Evolutionary conservation across 1,140 invertebrate genomes (phyloP).

Genomic region (Bombus waltoni): DNA sequence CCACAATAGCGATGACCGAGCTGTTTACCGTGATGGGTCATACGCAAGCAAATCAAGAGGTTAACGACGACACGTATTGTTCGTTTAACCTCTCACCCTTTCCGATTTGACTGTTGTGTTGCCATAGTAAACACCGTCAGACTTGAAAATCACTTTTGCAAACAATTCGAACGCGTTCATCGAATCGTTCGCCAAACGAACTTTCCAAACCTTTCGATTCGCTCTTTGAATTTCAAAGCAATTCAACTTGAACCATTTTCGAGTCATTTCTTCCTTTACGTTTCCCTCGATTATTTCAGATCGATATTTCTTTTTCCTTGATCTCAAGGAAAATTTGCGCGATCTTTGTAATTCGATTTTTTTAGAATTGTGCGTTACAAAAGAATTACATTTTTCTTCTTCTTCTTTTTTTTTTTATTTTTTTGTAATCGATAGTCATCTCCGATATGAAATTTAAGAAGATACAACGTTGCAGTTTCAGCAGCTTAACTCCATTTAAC

Average conservation of each 20-base stretch:
- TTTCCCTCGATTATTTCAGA: not conserved
- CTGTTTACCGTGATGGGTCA: slow-evolving; percentile 50
- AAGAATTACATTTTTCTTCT: not conserved
- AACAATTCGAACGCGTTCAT: slow-evolving; percentile 12
- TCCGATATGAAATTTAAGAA: not conserved
- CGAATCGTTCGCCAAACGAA: not conserved
- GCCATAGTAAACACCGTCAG: slow-evolving; percentile 6
- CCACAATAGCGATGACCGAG: slow-evolving; percentile 25
- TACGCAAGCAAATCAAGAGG: slow-evolving; percentile 57
- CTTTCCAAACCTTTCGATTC: not conserved
- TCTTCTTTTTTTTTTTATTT: too few relatives aligned
- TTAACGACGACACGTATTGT: slow-evolving; percentile 47
- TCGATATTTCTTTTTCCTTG: too few relatives aligned
- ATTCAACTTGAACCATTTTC: not conserved
- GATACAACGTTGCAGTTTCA: too few relatives aligned
- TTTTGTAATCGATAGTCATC: not conserved
- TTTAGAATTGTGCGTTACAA: not conserved
- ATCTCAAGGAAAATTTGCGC: too few relatives aligned
- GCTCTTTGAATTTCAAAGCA: not conserved
- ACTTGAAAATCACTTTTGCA: slow-evolving; percentile 46
- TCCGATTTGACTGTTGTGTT: slow-evolving; percentile 25
- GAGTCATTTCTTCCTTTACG: not conserved
- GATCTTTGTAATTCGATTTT: not conserved
- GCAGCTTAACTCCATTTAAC: not conserved
- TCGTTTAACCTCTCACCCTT: slow-evolving; percentile 32